Base-by-base conservation (phyloP, 2,888 invertebrate species). In the Drosophila phalerata region DNA sequence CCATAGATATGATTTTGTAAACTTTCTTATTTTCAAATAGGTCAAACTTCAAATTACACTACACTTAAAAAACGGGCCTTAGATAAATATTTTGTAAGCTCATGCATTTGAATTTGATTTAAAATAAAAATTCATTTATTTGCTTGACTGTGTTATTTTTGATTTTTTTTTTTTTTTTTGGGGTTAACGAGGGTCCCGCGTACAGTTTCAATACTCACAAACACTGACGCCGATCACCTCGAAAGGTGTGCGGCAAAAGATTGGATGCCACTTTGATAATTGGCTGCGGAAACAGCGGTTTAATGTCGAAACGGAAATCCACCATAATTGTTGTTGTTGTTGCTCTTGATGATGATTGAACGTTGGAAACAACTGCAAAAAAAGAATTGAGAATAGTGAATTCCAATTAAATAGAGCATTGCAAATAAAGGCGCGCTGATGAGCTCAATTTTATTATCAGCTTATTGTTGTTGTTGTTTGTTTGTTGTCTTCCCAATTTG, bases 241-340 rank as follows among this genome's bases (percentile, higher is more conserved):
- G 92, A 85, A 94, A 94, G 64, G 93, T 94, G 68, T 93, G 93
- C 74, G 94, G 94, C 76, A 94, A 91, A 47, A 94, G 90, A 81
- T 92, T 93, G 25, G 93, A 92, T 64, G 93, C 92, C 65, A 94
- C 92, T 84, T 93, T 93, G 62, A 94, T 93, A 61, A 94, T 93
- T 42, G 93, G 92, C 63, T 93, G 90, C 62, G 92, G 92, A 86
- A 94, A 94, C 47, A 94, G 89, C 52, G 93, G 93, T 78, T 92
- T 93, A 57, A 94, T 91, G 87, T 93, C 92, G 88, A 94, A 94
- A 77, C 93, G 93, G 91, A 94, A 94, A 81, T 94, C 94, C 93
- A 94, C 94, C 91, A 92, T 93, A 69, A 56, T 78, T 57, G 67
- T 47, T 52, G 67, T 78, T 57, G 67, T 47, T 52, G 67, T 42